Percentiles rank a stretch among this genome's conserved stretches.
phyloP scores from a whole-genome alignment of 1,140 invertebrate genomes.

The Aphelinus certus region DNA sequence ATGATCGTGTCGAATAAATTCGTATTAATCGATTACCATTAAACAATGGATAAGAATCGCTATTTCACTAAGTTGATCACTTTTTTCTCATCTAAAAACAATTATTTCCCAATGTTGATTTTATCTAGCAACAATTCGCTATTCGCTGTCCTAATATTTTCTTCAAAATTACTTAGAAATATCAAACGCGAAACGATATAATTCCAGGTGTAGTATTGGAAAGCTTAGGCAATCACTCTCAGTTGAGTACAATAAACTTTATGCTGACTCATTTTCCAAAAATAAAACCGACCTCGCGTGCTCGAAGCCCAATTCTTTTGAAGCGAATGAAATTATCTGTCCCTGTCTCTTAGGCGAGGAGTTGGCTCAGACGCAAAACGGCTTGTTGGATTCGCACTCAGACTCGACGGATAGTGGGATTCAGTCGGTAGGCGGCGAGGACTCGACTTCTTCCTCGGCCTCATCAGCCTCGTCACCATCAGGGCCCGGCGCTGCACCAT shows the following conservation, averaged over 20 bases:
- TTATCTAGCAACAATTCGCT: no score
- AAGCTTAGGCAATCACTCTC: neutral
- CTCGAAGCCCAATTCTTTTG: no score
- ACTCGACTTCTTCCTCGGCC: constrained; percentile 39
- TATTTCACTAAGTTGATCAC: no score
- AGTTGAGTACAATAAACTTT: constrained; percentile 7
- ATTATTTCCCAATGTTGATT: no score
- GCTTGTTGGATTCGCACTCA: constrained; percentile 60
- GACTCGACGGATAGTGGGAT: constrained; percentile 65
- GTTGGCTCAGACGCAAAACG: constrained; percentile 53
- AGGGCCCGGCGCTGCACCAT: constrained; percentile 45
- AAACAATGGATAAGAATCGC: no score
- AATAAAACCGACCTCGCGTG: constrained; percentile 18
- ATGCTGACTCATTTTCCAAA: constrained; percentile 33
- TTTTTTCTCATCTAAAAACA: no score
- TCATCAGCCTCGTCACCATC: constrained; percentile 3
- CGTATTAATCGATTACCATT: no score
- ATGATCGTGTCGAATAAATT: no score
- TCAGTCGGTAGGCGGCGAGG: constrained; percentile 63
- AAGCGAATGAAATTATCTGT: neutral
- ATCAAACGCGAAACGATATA: neutral
- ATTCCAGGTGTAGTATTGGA: neutral
- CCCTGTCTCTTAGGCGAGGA: constrained; percentile 53
- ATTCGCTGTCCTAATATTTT: no score
- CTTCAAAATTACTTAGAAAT: no score